Conservation (phyloP, 1,140 invertebrate species). For the Eufriesea mexicana region DNA sequence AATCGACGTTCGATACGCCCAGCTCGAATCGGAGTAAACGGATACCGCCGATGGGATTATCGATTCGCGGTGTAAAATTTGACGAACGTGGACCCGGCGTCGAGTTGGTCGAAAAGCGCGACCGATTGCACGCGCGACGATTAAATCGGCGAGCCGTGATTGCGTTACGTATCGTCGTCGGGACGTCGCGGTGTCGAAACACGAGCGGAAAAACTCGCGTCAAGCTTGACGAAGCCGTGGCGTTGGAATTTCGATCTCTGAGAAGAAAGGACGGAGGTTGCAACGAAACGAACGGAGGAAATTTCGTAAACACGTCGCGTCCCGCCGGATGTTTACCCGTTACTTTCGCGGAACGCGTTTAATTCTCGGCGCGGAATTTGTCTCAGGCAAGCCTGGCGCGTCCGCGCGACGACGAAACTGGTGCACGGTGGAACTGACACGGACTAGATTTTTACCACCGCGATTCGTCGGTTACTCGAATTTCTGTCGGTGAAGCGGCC, state of each 20-base stretch:
- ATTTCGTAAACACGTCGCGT: not conserved
- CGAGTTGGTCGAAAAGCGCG: not conserved
- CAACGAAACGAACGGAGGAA: not conserved
- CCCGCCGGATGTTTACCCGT: not conserved
- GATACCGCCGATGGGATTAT: slow-evolving; percentile 34
- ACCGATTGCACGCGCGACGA: not conserved
- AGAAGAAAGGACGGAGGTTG: not conserved
- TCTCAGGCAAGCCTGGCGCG: too few relatives aligned
- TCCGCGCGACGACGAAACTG: not conserved
- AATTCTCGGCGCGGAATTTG: not conserved
- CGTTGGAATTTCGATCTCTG: not conserved
- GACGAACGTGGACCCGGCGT: too few relatives aligned
- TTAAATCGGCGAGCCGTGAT: not conserved
- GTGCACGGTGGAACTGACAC: not conserved
- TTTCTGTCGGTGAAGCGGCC: not conserved
- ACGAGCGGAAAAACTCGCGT: too few relatives aligned
- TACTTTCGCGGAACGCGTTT: not conserved
- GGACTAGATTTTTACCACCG: not conserved
- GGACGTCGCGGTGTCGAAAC: not conserved
- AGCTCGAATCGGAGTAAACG: not conserved
- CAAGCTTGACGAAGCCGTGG: not conserved
- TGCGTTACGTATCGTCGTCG: not conserved
- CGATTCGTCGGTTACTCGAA: not conserved
- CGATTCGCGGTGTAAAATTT: not conserved
- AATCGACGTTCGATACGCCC: not conserved